These are phyloP conservation scores for Drosophila fuyamai DNA, from an alignment of 1,140 invertebrate genomes.

Conservation along the genomic window DNA sequence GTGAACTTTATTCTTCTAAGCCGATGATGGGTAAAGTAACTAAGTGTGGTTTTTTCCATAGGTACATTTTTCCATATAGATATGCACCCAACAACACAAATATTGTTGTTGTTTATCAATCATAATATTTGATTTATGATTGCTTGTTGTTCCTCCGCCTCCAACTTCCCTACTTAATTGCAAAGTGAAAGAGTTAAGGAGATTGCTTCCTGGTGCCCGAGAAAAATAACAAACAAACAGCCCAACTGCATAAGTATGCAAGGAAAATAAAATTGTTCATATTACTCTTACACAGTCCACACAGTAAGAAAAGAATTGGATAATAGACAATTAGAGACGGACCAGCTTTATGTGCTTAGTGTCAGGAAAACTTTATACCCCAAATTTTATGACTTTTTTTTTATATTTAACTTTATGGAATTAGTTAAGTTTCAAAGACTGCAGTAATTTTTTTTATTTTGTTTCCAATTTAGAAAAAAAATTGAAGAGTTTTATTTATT, in stretches of 20 bases:
- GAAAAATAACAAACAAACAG: constrained; percentile 40
- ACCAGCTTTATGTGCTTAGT: too few species aligned
- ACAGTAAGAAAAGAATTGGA: not conserved
- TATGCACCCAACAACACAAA: not conserved
- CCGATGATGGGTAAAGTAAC: not conserved
- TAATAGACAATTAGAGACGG: too few species aligned
- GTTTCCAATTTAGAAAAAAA: too few species aligned
- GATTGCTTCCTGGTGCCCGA: constrained; percentile 37
- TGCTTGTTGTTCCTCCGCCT: constrained; percentile 17
- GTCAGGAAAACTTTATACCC: too few species aligned
- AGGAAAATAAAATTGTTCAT: constrained; percentile 35
- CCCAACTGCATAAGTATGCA: constrained; percentile 30
- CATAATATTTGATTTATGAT: constrained; percentile 44
- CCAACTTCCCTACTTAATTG: constrained; percentile 32
- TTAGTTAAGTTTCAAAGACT: too few species aligned
- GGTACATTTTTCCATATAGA: not conserved
- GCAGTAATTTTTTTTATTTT: too few species aligned
- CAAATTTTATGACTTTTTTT: too few species aligned
- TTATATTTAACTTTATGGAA: too few species aligned
- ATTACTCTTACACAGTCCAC: constrained; percentile 5
- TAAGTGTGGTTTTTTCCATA: not conserved
- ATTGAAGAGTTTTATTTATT: too few species aligned
- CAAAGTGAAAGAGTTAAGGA: constrained; percentile 45
- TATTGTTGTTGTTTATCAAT: constrained; percentile 32
- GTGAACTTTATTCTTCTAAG: too few species aligned